phyloP scores from a whole-genome alignment of 2,888 invertebrate species.

The Orthonevra nobilis region DNA sequence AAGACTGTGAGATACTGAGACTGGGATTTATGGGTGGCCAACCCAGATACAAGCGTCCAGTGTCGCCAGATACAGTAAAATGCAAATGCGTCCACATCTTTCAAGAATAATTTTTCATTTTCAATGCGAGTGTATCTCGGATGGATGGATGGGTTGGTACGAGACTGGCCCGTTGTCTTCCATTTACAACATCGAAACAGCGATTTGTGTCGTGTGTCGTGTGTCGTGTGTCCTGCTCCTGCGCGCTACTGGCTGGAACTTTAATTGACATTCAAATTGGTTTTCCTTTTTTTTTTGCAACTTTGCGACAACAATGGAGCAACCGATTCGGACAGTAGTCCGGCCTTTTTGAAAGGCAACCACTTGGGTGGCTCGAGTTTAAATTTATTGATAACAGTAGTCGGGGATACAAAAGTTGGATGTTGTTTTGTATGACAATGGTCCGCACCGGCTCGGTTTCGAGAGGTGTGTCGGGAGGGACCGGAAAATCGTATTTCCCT shows the following conservation, averaged over 20 bases:
- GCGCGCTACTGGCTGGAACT: slow-evolving; percentile 34
- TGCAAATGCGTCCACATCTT: slow-evolving; percentile 60
- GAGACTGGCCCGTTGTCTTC: slow-evolving; percentile 5
- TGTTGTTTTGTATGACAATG: slow-evolving; percentile 39
- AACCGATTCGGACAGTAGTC: background rate
- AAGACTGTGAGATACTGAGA: slow-evolving; percentile 19
- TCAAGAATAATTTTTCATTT: slow-evolving; percentile 31
- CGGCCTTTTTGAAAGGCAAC: slow-evolving; percentile 19
- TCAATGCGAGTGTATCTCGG: background rate
- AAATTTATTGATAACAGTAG: slow-evolving; percentile 69
- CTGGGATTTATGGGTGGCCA: slow-evolving; percentile 53
- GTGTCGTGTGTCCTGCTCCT: background rate
- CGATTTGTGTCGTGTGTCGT: slow-evolving; percentile 3
- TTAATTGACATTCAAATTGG: slow-evolving; percentile 65
- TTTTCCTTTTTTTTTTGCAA: too few species aligned
- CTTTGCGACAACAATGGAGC: slow-evolving; percentile 61
- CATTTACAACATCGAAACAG: slow-evolving; percentile 35
- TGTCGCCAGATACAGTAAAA: slow-evolving; percentile 47
- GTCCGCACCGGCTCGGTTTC: too few species aligned
- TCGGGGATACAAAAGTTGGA: slow-evolving; percentile 28
- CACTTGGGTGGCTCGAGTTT: slow-evolving; percentile 59
- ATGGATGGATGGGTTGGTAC: background rate
- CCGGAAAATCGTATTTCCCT: slow-evolving; percentile 45
- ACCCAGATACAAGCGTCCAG: slow-evolving; percentile 22
- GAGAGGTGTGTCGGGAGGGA: slow-evolving; percentile 1